A percentile compares a stretch with the other conserved stretches of the same genome.
Evolutionary conservation across 2,888 invertebrate species (phyloP).

Genomic region (Drosophila formosana): DNA sequence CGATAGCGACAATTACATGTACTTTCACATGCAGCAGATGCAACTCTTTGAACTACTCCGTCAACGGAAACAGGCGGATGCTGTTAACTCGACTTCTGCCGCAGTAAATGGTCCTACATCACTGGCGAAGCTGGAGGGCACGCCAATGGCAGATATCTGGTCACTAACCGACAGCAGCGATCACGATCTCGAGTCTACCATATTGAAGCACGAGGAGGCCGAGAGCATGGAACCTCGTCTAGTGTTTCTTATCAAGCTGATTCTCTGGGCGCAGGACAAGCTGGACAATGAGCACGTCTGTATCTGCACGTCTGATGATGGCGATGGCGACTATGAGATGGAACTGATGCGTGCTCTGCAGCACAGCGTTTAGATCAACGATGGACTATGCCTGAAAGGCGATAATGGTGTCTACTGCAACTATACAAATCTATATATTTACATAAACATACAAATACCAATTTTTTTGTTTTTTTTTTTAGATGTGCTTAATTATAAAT

Average conservation of each 20-base stretch:
- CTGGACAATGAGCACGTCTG: conserved; percentile 38
- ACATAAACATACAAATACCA: conserved; percentile 24
- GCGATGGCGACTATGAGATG: conserved; percentile 54
- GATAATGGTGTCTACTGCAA: conserved; percentile 52
- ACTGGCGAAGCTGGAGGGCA: background rate
- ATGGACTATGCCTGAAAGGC: conserved; percentile 10
- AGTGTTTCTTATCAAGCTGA: conserved; percentile 67
- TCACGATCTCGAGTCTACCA: conserved; percentile 30
- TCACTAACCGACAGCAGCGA: conserved; percentile 14
- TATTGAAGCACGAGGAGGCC: conserved; percentile 25
- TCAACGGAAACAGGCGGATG: conserved; percentile 36
- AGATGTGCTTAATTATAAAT: conserved; percentile 66
- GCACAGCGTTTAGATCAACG: conserved; percentile 28
- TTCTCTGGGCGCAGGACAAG: conserved; percentile 66
- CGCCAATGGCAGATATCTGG: background rate
- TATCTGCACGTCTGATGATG: conserved; percentile 32
- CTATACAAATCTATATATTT: conserved; percentile 46
- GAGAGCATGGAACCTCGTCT: conserved; percentile 56
- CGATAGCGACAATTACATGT: conserved; percentile 69
- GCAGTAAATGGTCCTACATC: background rate
- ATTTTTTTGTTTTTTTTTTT: conserved; percentile 53
- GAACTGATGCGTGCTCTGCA: conserved; percentile 54
- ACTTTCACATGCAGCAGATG: conserved; percentile 70
- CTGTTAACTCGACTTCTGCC: background rate
- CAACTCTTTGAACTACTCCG: conserved; percentile 62